Evolutionary conservation across 2,797 vertebrate genomes (phyloP).

Genomic region (Morus bassanus): DNA sequence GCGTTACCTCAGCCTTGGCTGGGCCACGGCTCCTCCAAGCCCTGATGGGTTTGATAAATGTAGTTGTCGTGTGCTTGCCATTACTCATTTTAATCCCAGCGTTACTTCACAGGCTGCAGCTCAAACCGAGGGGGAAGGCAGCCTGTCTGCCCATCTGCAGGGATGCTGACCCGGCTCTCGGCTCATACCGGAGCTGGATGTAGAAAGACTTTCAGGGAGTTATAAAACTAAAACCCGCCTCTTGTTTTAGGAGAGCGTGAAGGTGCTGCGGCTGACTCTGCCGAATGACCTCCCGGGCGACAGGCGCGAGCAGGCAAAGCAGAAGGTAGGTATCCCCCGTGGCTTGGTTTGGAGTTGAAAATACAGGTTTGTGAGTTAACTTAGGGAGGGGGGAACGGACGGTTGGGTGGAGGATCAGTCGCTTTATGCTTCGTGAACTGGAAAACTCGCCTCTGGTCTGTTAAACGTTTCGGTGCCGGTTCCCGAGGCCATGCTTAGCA

Average conservation of each 20-base stretch:
- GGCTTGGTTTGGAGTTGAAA: background rate
- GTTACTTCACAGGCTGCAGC: background rate
- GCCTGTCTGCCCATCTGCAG: fast-evolving
- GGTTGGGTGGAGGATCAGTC: background rate
- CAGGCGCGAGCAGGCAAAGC: constrained; percentile 71
- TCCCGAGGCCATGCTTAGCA: fast-evolving
- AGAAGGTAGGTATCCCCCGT: constrained; percentile 74
- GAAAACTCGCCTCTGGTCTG: background rate
- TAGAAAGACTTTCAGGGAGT: background rate
- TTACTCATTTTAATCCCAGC: background rate
- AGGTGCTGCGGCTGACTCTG: constrained; percentile 85
- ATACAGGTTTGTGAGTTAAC: background rate
- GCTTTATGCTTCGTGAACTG: fast-evolving
- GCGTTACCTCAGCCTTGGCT: background rate
- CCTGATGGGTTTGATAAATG: background rate
- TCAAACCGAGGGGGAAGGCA: background rate
- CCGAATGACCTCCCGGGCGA: constrained; percentile 73
- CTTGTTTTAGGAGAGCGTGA: constrained; percentile 78
- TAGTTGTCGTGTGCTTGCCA: background rate
- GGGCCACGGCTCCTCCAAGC: background rate
- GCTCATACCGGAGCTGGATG: background rate
- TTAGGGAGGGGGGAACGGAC: fast-evolving
- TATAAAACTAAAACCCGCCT: background rate
- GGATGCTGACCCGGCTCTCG: background rate
- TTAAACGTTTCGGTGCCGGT: fast-evolving